Evolutionary conservation across 2,113 vertebrate species (phyloP).

Genomic region (Pyrgilauda ruficollis): DNA sequence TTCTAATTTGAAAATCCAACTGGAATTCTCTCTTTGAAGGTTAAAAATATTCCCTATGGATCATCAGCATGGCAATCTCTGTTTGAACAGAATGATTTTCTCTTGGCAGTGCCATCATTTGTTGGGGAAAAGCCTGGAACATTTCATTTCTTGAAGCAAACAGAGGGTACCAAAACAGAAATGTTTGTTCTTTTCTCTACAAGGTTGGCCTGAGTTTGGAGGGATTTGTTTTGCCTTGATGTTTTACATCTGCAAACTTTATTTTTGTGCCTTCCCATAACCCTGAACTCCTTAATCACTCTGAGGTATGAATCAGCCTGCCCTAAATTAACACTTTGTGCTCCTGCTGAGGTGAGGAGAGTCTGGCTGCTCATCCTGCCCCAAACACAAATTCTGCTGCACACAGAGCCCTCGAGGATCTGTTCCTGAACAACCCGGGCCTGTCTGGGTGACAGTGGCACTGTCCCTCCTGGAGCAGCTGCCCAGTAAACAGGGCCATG

Average conservation of each 20-base stretch:
- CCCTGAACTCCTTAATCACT: neutral
- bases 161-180: constrained; percentile 27
- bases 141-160: constrained; percentile 30
- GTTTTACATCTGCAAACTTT: neutral
- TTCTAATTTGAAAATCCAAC: neutral
- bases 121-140: constrained; percentile 32
- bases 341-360: neutral
- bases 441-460: neutral
- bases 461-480: neutral
- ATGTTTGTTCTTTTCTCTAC: neutral
- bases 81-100: neutral
- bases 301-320: neutral
- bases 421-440: neutral
- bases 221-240: neutral
- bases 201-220: neutral
- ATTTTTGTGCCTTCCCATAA: neutral
- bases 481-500: neutral
- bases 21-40: neutral
- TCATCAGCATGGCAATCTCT: neutral
- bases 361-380: neutral
- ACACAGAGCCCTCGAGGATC: neutral
- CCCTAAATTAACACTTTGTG: neutral
- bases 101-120: neutral
- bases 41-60: neutral
- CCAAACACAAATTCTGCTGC: neutral